These are phyloP conservation scores for Elysia crispata DNA, from an alignment of 2,888 invertebrate genomes.

Conservation along the genomic window DNA sequence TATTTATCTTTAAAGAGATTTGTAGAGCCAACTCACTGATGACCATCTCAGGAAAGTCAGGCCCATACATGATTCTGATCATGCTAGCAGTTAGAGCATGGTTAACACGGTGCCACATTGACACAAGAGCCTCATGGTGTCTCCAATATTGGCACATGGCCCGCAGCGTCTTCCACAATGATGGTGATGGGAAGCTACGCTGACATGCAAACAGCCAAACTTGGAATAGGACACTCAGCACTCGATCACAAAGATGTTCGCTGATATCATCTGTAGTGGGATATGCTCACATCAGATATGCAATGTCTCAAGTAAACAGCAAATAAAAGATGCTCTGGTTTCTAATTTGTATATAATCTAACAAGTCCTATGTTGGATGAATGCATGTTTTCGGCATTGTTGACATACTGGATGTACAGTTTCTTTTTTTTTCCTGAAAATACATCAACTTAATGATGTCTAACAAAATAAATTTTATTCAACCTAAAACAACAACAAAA, in stretches of 20 bases:
- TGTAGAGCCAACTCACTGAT: constrained; percentile 64
- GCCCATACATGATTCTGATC: constrained; percentile 91
- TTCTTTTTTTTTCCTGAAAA: no score
- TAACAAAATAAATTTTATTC: no score
- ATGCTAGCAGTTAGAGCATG: constrained; percentile 91
- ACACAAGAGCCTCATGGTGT: constrained; percentile 93
- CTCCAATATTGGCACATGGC: constrained; percentile 96
- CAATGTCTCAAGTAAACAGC: no score
- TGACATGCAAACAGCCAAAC: constrained; percentile 88
- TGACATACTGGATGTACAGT: no score
- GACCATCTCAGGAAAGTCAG: constrained; percentile 76
- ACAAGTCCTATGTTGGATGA: no score
- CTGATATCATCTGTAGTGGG: constrained; percentile 88
- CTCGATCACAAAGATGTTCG: constrained; percentile 94
- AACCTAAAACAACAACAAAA: no score
- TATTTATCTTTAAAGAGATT: neutral
- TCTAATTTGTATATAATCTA: no score
- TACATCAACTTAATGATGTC: no score
- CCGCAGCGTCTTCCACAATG: constrained; percentile 95
- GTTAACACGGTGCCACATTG: constrained; percentile 96
- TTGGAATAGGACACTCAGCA: constrained; percentile 94
- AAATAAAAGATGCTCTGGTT: no score
- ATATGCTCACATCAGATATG: neutral
- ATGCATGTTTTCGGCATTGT: no score
- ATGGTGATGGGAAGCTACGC: constrained; percentile 94